Conservation (phyloP, 2,888 invertebrate genomes). For the Galerucella calmariensis region DNA sequence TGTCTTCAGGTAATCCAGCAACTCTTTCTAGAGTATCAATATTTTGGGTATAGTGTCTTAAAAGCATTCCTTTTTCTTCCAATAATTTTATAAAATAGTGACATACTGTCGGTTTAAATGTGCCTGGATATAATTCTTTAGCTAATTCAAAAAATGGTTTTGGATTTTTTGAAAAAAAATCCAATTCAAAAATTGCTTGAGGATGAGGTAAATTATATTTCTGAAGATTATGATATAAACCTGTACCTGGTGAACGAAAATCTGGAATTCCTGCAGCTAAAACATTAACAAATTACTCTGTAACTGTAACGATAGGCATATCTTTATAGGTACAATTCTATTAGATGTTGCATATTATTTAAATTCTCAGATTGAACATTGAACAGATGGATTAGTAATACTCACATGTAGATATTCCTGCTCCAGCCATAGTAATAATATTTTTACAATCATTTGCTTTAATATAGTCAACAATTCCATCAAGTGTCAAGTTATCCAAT, state of each 20-base stretch:
- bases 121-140: slow-evolving; percentile 88
- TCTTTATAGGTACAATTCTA: too few relatives aligned
- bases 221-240: slow-evolving; percentile 89
- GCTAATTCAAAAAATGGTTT: slow-evolving; percentile 93
- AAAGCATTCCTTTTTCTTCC: slow-evolving; percentile 81
- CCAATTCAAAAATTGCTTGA: slow-evolving; percentile 91
- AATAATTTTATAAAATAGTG: slow-evolving; percentile 92
- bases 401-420: slow-evolving; percentile 96
- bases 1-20: slow-evolving; percentile 84
- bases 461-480: slow-evolving; percentile 84
- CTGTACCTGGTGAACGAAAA: slow-evolving; percentile 92
- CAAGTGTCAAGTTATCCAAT: slow-evolving; percentile 72
- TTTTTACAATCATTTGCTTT: slow-evolving; percentile 81
- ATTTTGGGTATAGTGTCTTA: slow-evolving; percentile 89
- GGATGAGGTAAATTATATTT: slow-evolving; percentile 93
- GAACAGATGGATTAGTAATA: slow-evolving; percentile 44
- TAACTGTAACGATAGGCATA: not conserved
- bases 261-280: slow-evolving; percentile 96
- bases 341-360: too few relatives aligned
- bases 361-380: too few relatives aligned
- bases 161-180: slow-evolving; percentile 88
- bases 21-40: slow-evolving; percentile 92
- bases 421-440: slow-evolving; percentile 93
- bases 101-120: slow-evolving; percentile 87
- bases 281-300: not conserved